phyloP scores from a whole-genome alignment of 2,888 invertebrate genomes.

The Cordilura impudica region DNA sequence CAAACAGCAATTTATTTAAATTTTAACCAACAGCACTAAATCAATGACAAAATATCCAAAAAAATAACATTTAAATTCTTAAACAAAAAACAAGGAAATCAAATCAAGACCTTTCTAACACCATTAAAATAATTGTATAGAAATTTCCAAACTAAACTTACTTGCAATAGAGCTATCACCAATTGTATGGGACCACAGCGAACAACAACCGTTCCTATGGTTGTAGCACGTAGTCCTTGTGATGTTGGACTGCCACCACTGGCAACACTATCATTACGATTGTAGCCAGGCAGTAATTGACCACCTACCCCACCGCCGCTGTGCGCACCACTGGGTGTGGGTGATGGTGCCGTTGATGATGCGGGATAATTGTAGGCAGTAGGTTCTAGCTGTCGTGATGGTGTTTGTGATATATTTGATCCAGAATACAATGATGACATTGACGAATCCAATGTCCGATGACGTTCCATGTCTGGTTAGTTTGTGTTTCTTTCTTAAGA shows the following conservation, averaged over 20 bases:
- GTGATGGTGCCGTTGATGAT: constrained; percentile 72
- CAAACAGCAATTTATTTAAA: constrained; percentile 13
- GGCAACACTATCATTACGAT: constrained; percentile 47
- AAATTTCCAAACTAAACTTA: constrained; percentile 77
- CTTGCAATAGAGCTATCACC: constrained; percentile 92
- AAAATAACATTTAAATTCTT: not conserved
- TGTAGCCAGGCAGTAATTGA: constrained; percentile 29
- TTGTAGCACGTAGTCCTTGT: constrained; percentile 82
- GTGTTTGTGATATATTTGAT: constrained; percentile 69
- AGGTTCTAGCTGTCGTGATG: constrained; percentile 65
- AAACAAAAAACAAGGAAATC: not conserved
- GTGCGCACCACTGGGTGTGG: constrained; percentile 69
- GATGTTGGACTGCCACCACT: constrained; percentile 40
- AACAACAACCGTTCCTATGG: constrained; percentile 93
- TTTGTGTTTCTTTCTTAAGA: constrained; percentile 18
- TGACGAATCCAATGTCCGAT: constrained; percentile 75
- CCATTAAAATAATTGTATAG: not conserved
- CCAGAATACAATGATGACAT: constrained; percentile 76
- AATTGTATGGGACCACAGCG: constrained; percentile 91
- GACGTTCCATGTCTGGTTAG: constrained; percentile 66
- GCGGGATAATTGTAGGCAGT: constrained; percentile 72
- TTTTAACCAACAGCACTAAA: constrained; percentile 8
- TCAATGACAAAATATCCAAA: constrained; percentile 19
- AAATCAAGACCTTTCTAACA: constrained; percentile 44
- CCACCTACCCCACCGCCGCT: constrained; percentile 34